Evolutionary conservation across 2,113 vertebrate species (phyloP).

Genomic region (Trachemys scripta): DNA sequence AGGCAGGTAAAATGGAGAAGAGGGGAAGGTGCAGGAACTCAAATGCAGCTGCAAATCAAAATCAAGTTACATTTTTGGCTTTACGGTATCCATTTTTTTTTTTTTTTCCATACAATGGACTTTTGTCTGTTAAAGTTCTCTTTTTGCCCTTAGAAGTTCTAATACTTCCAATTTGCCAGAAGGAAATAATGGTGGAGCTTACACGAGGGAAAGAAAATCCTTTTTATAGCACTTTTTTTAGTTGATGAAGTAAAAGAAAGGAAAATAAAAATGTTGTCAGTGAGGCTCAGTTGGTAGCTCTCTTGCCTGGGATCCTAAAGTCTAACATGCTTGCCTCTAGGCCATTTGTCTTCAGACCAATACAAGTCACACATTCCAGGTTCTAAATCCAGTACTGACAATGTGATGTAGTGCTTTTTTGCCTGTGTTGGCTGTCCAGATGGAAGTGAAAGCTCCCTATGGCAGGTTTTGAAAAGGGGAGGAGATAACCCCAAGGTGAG

Average conservation of each 20-base stretch:
- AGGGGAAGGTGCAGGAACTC: rapidly evolving
- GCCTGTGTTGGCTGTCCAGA: background rate
- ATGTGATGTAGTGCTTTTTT: background rate
- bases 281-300: background rate
- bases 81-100: background rate
- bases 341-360: background rate
- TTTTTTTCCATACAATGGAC: background rate
- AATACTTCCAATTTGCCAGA: background rate
- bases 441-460: background rate
- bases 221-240: background rate
- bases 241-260: background rate
- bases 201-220: background rate
- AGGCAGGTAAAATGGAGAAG: background rate
- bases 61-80: background rate
- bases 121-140: background rate
- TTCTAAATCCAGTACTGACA: background rate
- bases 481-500: background rate
- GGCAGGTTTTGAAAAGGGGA: background rate
- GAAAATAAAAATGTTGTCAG: background rate
- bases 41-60: background rate
- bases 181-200: background rate
- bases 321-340: background rate
- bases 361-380: background rate
- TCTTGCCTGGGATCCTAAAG: background rate
- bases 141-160: background rate